phyloP scores from a whole-genome alignment of 1,140 invertebrate genomes.

The Heliconius melpomene region DNA sequence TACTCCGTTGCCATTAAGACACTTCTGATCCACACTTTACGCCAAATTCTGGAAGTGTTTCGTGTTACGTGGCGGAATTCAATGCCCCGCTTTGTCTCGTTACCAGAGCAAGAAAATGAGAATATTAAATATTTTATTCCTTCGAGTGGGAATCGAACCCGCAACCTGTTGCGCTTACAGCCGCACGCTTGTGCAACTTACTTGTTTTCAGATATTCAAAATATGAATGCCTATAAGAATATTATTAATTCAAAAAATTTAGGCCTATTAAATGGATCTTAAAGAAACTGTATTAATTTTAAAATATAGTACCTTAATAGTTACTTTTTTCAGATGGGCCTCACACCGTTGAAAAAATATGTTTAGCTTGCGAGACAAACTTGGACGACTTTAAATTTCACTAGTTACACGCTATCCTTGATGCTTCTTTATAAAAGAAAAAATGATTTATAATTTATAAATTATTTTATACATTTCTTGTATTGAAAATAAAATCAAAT shows the following conservation, averaged over 20 bases:
- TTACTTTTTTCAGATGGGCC: conserved; percentile 70
- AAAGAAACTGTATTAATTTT: no score
- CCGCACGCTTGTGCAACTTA: not conserved
- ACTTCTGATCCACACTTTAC: not conserved
- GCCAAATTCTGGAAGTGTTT: not conserved
- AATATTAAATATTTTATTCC: not conserved
- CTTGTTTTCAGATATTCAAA: no score
- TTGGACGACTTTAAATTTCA: conserved; percentile 52
- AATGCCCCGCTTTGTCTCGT: not conserved
- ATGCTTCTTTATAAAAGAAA: not conserved
- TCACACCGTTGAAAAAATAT: conserved; percentile 71
- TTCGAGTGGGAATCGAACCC: not conserved
- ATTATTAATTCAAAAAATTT: no score
- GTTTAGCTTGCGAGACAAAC: conserved; percentile 59
- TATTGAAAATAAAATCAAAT: no score
- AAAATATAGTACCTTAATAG: not conserved
- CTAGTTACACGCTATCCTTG: conserved; percentile 13
- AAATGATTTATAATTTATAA: no score
- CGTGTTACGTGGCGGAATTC: not conserved
- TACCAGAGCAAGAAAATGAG: not conserved
- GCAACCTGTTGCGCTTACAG: not conserved
- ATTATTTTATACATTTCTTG: no score
- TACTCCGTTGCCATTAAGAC: not conserved
- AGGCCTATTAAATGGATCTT: no score
- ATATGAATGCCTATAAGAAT: no score